Base-by-base conservation (phyloP, 2,888 invertebrate species). In the Acanthosepion esculentum region DNA sequence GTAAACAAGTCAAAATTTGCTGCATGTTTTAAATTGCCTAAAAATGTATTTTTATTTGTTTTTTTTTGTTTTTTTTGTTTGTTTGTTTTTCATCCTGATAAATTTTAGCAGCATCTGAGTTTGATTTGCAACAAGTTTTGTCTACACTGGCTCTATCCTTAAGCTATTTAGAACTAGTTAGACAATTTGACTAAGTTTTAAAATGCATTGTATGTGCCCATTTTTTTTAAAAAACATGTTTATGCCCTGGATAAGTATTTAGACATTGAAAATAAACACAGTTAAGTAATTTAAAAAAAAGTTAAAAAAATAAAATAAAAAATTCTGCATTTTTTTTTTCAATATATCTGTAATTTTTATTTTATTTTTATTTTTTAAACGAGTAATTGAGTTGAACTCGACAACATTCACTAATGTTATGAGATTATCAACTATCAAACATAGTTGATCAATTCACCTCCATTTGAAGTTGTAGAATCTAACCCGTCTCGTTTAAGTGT, bases 151-250 rank as follows among this genome's bases (percentile, higher is more conserved):
- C 94, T 94, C 94, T 94, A 94, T 94, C 94, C 94, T 94, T 94
- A 94, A 94, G 94, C 64, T 94, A 94, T 94, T 94, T 94, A 94
- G 94, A 93, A 93, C 93, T 93, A 93, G 93, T 93, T 93, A 53
- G 93, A 53, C 53, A 93, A 53, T 93, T 93, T 93, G 48, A 93
- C 93, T 93, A 93, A 93, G 93, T 93, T 93, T 93, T 93, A 93
- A 93, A 93, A 93, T 93, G 93, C 93, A 93, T 93, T 93, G 93
- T 93, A 93, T 93, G 93, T 93, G 93, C 93, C 93, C 93, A 93
- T 29, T 93, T 50, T 92, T 50, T 78, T n/a, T 33, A 12, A 18
- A 18, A 15, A 7, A 78, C 93, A 93, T 59, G 20, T 48, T 93
- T 93, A 48, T 48, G 48, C n/a, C 93, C 93, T 93, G 93, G 50